A percentile compares a stretch with the other conserved stretches of the same genome.
Evolutionary conservation across 2,888 invertebrate species (phyloP).

Genomic region (Seira ritae): DNA sequence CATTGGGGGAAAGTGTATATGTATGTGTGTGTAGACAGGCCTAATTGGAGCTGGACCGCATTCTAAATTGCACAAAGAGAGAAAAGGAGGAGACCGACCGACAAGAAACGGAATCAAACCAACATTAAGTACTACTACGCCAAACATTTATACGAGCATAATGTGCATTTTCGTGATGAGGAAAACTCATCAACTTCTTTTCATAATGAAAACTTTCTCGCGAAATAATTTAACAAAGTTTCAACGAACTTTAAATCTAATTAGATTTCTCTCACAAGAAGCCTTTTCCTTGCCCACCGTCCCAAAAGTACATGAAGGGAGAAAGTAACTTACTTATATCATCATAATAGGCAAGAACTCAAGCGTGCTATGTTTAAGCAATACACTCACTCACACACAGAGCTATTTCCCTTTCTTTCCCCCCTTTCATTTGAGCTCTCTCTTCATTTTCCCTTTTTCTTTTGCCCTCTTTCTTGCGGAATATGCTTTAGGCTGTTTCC

Average conservation of each 20-base stretch:
- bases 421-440: constrained; percentile 18
- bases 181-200: constrained; percentile 74
- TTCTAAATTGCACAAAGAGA: constrained; percentile 16
- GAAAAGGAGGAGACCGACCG: constrained; percentile 28
- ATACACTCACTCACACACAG: too few species aligned
- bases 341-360: constrained; percentile 23
- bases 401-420: constrained; percentile 50
- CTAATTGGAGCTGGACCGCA: constrained; percentile 28
- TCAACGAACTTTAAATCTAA: constrained; percentile 74
- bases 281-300: constrained; percentile 38
- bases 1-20: constrained; percentile 19
- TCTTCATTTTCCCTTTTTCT: constrained; percentile 22
- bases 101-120: constrained; percentile 60
- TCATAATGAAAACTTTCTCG: constrained; percentile 74
- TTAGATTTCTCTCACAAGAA: constrained; percentile 73
- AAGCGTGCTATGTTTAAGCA: constrained; percentile 21
- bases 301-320: constrained; percentile 16
- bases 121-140: constrained; percentile 45
- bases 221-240: constrained; percentile 74
- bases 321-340: constrained; percentile 5
- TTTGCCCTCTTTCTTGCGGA: neutral
- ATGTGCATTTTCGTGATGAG: constrained; percentile 73
- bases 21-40: constrained; percentile 11
- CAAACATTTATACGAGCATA: constrained; percentile 58
- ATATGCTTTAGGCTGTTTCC: constrained; percentile 68